phyloP scores from a whole-genome alignment of 2,888 invertebrate genomes.

The Alitta virens region DNA sequence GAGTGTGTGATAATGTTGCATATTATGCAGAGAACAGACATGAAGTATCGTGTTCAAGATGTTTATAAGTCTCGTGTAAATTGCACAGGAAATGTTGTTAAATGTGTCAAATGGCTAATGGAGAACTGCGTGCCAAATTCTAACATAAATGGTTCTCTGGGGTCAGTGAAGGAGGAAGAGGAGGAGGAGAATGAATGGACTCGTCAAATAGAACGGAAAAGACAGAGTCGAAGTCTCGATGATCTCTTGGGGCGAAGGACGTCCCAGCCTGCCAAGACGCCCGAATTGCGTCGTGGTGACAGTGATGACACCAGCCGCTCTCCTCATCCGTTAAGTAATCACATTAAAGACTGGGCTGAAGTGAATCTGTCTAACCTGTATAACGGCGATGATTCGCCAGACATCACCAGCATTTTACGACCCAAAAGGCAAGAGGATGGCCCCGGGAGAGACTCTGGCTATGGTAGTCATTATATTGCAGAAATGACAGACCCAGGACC shows the following conservation, averaged over 20 bases:
- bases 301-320: background rate
- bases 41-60: conserved; percentile 2
- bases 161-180: background rate
- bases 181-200: background rate
- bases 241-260: background rate
- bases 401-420: background rate
- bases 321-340: background rate
- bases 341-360: background rate
- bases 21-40: conserved; percentile 7
- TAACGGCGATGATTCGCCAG: background rate
- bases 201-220: background rate
- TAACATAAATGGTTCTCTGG: no score
- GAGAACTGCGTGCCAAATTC: conserved; percentile 14
- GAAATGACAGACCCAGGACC: background rate
- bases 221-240: background rate
- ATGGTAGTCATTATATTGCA: background rate
- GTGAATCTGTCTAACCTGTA: background rate
- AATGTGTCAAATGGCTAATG: conserved; percentile 9
- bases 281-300: background rate
- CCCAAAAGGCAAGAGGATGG: background rate
- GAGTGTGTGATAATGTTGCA: conserved; percentile 12
- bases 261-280: background rate
- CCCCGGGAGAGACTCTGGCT: background rate
- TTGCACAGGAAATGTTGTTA: conserved; percentile 6
- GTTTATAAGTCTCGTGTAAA: conserved; percentile 11